Evolutionary conservation across 2,888 invertebrate species (phyloP), one percentile per base, ranked within the genome.

Genomic region (Philereme transversata): DNA sequence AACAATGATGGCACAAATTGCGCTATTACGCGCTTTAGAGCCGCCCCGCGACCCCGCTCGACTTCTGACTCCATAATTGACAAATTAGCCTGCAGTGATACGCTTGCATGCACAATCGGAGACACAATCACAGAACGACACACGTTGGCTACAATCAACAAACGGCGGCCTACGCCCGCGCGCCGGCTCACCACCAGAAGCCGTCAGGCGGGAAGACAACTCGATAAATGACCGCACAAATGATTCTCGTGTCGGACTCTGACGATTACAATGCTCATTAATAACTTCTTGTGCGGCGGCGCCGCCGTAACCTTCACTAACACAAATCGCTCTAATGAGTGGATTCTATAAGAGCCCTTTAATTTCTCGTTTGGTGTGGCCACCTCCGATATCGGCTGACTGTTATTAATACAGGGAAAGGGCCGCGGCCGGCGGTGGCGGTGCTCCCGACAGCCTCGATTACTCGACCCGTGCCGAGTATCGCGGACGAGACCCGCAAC

Each of bases 1-100:
- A 90, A 92, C 92, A 92, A 91, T 91, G 87, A 91, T 84, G 87
- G 84, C 82, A 89, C 83, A 90, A 90, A 91, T 92, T 91, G 90
- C 86, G 76, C 86, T 85, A 90, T 90, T 90, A 91, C 87, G 78
- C 81, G 83, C 81, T 84, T 83, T 78, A 81, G 76, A 80, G 76
- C 79, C 78, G 82, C 81, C 83, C 84, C 82, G 81, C 86, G 82
- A 84, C 83, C 83, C 82, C 80, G 79, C 76, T 61, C 68, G 78
- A 79, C 82, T 77, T 75, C 77, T 83, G 80, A 76, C 76, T 77
- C 77, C 65, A 64, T 84, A 84, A 84, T 84, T 82, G 83, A 81
- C 82, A 83, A 85, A 85, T 84, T 77, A 83, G 78, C 79, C 77
- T 79, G 82, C 81, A 82, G 76, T 85, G 84, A 86, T 86, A 85